phyloP scores from a whole-genome alignment of 2,797 vertebrate genomes.

The Spea hammondii region DNA sequence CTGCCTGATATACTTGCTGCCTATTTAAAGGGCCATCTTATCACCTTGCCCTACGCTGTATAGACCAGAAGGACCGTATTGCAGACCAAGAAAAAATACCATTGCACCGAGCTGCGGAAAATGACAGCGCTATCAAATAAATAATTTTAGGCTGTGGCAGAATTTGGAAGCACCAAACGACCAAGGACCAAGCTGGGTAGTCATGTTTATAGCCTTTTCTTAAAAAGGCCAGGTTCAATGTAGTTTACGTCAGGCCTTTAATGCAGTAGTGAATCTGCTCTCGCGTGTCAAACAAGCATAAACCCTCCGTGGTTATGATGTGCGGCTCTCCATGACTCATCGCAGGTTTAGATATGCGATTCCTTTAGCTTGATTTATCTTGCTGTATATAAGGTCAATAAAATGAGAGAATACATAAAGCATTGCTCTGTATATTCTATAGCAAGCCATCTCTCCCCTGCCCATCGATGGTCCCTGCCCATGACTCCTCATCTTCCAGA shows the following conservation, averaged over 20 bases:
- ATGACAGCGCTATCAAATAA: no score
- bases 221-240: background rate
- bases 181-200: no score
- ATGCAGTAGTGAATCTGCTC: slow-evolving; percentile 30
- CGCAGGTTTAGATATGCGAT: slow-evolving; percentile 35
- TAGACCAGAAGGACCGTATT: no score
- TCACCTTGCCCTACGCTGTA: no score
- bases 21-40: no score
- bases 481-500: slow-evolving; percentile 46
- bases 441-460: slow-evolving; percentile 33
- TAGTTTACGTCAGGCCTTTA: slow-evolving; percentile 32
- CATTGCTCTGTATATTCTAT: slow-evolving; percentile 30
- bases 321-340: slow-evolving; percentile 38
- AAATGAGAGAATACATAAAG: slow-evolving; percentile 48
- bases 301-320: slow-evolving; percentile 33
- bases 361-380: slow-evolving; percentile 44
- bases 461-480: slow-evolving; percentile 27
- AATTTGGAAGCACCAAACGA: no score
- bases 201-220: no score
- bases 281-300: slow-evolving; percentile 20
- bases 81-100: no score
- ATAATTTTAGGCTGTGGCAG: no score
- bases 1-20: no score
- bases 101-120: no score
- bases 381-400: slow-evolving; percentile 42